These are phyloP conservation scores for Calameuta pallipes DNA, from an alignment of 2,888 invertebrate species.

Conservation along the genomic window DNA sequence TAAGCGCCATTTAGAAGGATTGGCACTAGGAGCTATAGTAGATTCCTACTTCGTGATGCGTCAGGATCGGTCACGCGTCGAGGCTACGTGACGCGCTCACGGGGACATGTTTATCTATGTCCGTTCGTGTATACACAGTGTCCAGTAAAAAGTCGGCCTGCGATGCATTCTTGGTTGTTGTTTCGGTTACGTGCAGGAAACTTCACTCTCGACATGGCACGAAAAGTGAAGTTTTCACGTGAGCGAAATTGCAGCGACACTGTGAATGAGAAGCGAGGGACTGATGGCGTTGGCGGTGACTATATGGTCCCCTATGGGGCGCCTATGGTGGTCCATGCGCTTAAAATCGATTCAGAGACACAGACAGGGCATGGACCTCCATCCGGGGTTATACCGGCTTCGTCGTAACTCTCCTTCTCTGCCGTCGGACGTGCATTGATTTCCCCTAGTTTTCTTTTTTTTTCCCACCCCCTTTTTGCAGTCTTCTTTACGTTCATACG, in stretches of 20 bases:
- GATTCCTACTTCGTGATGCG: neutral
- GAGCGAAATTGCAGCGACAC: neutral
- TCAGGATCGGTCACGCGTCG: neutral
- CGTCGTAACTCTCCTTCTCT: constrained; percentile 39
- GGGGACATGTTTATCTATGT: neutral
- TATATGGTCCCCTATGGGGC: constrained; percentile 12
- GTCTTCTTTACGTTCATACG: neutral
- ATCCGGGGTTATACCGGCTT: constrained; percentile 39
- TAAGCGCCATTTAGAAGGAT: constrained; percentile 6
- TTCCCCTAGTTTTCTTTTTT: neutral
- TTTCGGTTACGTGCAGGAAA: neutral
- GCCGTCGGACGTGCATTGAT: constrained; percentile 1
- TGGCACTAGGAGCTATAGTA: neutral
- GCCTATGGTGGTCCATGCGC: constrained; percentile 55
- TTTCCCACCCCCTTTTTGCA: neutral
- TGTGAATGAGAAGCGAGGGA: neutral
- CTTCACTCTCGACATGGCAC: neutral
- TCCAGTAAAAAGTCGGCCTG: neutral
- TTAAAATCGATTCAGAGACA: constrained; percentile 59
- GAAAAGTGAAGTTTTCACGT: neutral
- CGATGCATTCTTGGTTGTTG: neutral
- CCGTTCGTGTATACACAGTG: neutral
- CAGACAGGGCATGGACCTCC: constrained; percentile 55
- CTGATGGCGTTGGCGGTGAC: neutral
- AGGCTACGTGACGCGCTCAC: neutral